Evolutionary conservation across 2,113 vertebrate genomes (phyloP).

Genomic region (human (Homo sapiens)): GRCh38 chr22:29383001-29383500

Average conservation of each 20-base stretch:
- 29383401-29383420: not conserved
- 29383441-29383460: too few relatives aligned
- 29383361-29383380: not conserved
- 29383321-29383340: not conserved
- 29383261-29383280: not conserved
- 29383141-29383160: not conserved
- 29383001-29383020: not conserved
- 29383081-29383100: slow-evolving; percentile 22
- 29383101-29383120: not conserved
- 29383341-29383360: not conserved
- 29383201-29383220: not conserved
- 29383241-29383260: not conserved
- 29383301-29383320: slow-evolving; percentile 21
- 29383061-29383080: not conserved
- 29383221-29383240: not conserved
- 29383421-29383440: not conserved
- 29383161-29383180: not conserved
- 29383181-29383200: not conserved
- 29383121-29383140: not conserved
- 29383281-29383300: not conserved
- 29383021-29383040: not conserved
- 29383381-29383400: not conserved
- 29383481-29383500: too few relatives aligned
- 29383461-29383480: too few relatives aligned
- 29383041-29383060: not conserved